Percentiles rank a stretch among this genome's conserved stretches.
phyloP scores from a whole-genome alignment of 2,797 vertebrate species.

The Falco naumanni region DNA sequence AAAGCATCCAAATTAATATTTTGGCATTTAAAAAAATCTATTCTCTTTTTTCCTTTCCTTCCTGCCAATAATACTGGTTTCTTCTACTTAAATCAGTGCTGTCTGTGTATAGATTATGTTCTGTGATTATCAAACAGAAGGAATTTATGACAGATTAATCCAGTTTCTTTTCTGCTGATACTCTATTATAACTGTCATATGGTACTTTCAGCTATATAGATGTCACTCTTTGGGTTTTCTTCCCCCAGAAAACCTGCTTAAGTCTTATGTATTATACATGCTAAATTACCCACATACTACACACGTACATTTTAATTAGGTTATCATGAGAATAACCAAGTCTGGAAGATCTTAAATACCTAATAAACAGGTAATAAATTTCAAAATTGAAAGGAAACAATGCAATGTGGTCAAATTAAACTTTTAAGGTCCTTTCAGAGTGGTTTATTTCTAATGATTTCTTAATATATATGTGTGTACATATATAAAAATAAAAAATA shows the following conservation, averaged over 20 bases:
- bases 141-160: conserved; percentile 39
- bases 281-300: background rate
- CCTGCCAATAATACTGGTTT: conserved; percentile 14
- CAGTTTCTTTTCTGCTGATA: conserved; percentile 18
- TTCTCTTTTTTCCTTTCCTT: conserved; percentile 20
- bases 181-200: conserved; percentile 38
- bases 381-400: background rate
- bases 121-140: conserved; percentile 51
- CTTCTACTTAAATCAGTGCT: conserved; percentile 27
- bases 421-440: background rate
- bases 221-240: background rate
- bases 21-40: conserved; percentile 19
- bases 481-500: background rate
- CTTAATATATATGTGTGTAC: background rate
- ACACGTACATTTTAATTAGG: no score
- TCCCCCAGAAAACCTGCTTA: background rate
- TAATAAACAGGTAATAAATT: conserved; percentile 24
- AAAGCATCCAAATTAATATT: conserved; percentile 23
- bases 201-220: conserved; percentile 33
- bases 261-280: conserved; percentile 49
- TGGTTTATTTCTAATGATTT: background rate
- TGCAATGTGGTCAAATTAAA: background rate
- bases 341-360: conserved; percentile 23
- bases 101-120: background rate
- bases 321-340: conserved; percentile 12